Evolutionary conservation across 2,888 invertebrate species (phyloP).

Genomic region (Mantis religiosa): DNA sequence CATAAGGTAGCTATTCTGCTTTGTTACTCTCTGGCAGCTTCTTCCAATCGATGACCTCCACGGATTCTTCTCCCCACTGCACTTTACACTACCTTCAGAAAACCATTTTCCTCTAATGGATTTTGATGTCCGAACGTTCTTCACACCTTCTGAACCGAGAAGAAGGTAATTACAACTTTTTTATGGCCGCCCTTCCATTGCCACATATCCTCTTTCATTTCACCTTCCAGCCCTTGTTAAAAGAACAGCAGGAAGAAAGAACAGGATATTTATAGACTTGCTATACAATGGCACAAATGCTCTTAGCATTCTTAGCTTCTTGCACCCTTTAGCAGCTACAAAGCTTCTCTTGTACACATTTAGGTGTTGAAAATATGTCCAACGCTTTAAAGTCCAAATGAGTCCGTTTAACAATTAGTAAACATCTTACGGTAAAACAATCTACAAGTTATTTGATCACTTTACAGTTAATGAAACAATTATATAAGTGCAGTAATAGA

Average conservation of each 20-base stretch:
- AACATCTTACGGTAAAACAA: no score
- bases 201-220: background rate
- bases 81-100: background rate
- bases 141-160: background rate
- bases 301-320: background rate
- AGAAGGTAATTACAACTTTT: background rate
- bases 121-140: background rate
- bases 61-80: background rate
- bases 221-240: background rate
- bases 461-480: no score
- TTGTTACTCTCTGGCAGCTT: background rate
- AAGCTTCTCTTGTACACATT: no score
- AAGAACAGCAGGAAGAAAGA: background rate
- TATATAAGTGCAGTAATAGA: no score
- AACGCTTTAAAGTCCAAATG: no score
- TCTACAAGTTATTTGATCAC: no score
- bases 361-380: no score
- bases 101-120: background rate
- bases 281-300: background rate
- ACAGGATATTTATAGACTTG: background rate
- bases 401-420: no score
- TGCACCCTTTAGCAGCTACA: no score
- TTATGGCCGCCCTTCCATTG: background rate
- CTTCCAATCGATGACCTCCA: background rate
- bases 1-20: background rate